Base-by-base conservation (phyloP, 2,797 vertebrate genomes). In the Hoplostethus mediterraneus region DNA sequence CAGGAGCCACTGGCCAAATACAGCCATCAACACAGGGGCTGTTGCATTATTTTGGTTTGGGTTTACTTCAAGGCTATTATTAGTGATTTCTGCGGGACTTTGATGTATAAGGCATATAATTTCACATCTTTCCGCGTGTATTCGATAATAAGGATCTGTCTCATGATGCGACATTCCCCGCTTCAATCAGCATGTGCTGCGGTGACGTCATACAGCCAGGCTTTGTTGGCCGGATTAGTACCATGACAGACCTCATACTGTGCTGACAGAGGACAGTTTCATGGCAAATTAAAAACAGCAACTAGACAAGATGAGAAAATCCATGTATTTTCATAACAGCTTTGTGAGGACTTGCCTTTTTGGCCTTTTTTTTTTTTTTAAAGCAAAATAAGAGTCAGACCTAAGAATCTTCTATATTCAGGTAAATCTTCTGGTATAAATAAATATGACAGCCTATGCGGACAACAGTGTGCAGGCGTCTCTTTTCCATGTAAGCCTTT, bases 21-120 rank as follows among this genome's bases (percentile, higher is more conserved):
- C 86, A 84, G 84, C 86, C 92, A 90, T 91, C 89, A 91, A 83
- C 86, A 86, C 82, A 76, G 66, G 48, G 71, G 56, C 70, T 76
- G 55, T 73, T 84, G 51, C 56, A 71, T 86, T 82, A 87, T 74
- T 53, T 63, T 49, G 53, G 55, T 30, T 56, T 58, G 54, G 63
- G 58, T 58, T 60, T 54, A 63, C 56, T 79, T 69, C 45, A 59
- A 75, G 65, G 82, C 77, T 77, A 81, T 88, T 84, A 82, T 77
- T 80, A 73, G 78, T 66, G 70, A 83, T 80, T 73, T 75, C 21
- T 71, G 51, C 28, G 57, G 63, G 53, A 70, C 47, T 75, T 36
- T 55, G 14, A 70, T 57, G 65, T 59, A 31, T 51, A 36, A 56
- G 10, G 38, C 7, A 60, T 28, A 45, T 44, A 21, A 45, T 44